phyloP scores from a whole-genome alignment of 2,113 vertebrate genomes.

The Melanerpes aurifrons region DNA sequence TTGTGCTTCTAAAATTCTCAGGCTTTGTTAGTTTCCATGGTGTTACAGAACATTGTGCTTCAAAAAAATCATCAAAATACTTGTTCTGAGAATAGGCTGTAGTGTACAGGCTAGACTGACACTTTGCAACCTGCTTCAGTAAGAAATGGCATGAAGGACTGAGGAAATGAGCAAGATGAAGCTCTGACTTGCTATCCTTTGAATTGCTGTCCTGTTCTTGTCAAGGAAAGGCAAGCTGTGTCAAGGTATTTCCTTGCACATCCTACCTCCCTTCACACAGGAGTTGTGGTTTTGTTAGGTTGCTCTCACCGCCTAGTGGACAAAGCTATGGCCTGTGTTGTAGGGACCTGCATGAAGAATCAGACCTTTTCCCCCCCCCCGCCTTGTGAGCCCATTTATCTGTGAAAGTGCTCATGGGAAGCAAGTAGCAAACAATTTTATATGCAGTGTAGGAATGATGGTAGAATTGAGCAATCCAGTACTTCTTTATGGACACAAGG shows the following conservation, averaged over 20 bases:
- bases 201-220: neutral
- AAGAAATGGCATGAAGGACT: neutral
- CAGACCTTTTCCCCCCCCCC: neutral
- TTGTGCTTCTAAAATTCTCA: neutral
- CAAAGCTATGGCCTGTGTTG: neutral
- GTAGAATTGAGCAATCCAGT: neutral
- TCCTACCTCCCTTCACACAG: fast-evolving
- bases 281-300: neutral
- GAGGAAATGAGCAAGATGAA: neutral
- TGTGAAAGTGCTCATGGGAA: neutral
- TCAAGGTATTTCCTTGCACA: neutral
- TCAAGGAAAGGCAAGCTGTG: neutral
- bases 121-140: neutral
- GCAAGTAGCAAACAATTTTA: neutral
- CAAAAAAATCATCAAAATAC: neutral
- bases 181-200: neutral
- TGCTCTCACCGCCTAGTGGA: fast-evolving
- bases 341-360: neutral
- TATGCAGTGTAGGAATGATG: neutral
- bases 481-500: neutral
- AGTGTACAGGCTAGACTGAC: neutral
- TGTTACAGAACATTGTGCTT: neutral
- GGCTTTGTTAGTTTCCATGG: neutral
- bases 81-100: neutral
- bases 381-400: fast-evolving